Percentiles rank a stretch among this genome's conserved stretches.
phyloP scores from a whole-genome alignment of 2,113 vertebrate species.

The Protobothrops mucrosquamatus region DNA sequence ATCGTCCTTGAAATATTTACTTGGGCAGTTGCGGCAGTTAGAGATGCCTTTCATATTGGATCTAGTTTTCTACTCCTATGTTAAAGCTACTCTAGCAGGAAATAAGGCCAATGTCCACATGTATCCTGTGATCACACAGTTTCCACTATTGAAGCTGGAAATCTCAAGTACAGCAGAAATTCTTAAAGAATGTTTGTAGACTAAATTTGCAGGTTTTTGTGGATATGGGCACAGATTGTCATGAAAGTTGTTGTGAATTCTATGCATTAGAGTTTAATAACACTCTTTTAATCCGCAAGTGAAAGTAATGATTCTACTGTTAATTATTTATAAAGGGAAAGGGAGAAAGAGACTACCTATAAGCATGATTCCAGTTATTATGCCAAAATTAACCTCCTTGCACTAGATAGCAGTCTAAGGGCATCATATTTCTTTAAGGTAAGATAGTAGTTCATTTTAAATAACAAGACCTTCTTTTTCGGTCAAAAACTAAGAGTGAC shows the following conservation, averaged over 20 bases:
- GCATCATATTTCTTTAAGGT: slow-evolving; percentile 35
- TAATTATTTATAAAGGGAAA: background rate
- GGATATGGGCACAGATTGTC: background rate
- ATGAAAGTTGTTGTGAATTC: background rate
- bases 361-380: background rate
- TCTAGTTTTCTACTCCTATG: background rate
- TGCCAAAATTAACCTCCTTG: slow-evolving; percentile 32
- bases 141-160: background rate
- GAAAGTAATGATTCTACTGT: background rate
- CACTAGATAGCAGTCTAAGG: background rate
- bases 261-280: background rate
- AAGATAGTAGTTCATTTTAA: slow-evolving; percentile 33
- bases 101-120: background rate
- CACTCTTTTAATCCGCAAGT: background rate
- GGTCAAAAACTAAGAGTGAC: slow-evolving; percentile 43
- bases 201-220: background rate
- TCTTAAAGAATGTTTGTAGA: background rate
- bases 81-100: background rate
- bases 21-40: background rate
- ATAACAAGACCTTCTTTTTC: slow-evolving; percentile 22
- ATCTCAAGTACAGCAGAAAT: background rate
- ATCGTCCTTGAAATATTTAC: background rate
- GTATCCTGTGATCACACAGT: background rate
- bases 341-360: background rate
- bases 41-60: background rate